Evolutionary conservation across 2,888 invertebrate species (phyloP).

Genomic region (Trissonchulus sp.): DNA sequence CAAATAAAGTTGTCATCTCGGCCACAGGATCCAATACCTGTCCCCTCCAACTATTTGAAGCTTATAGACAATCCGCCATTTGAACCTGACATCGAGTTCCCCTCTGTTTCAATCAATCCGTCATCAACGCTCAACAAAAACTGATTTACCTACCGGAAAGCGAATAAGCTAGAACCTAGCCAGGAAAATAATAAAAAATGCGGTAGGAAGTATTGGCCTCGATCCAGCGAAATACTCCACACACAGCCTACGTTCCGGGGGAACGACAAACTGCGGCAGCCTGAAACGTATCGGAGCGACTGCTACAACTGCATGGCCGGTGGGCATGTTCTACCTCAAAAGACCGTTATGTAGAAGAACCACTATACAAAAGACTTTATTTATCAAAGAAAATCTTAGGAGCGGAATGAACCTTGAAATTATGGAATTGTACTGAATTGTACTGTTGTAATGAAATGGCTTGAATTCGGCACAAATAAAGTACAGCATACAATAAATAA

Average conservation of each 20-base stretch:
- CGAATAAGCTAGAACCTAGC: background rate
- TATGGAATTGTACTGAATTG: too few species aligned
- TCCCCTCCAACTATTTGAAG: background rate
- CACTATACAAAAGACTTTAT: too few species aligned
- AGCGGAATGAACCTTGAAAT: too few species aligned
- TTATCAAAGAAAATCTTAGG: too few species aligned
- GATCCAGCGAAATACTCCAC: background rate
- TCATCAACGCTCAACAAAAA: background rate
- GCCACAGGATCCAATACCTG: background rate
- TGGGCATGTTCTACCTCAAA: too few species aligned
- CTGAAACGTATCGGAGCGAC: background rate
- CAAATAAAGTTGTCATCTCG: background rate
- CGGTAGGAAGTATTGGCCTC: background rate
- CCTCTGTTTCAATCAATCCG: background rate
- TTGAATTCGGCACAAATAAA: too few species aligned
- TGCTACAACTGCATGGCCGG: conserved; percentile 2
- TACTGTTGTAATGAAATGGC: too few species aligned
- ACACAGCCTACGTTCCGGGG: background rate
- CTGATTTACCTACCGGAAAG: background rate
- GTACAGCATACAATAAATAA: too few species aligned
- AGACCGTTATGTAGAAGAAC: too few species aligned
- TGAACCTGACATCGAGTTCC: too few species aligned
- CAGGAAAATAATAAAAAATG: background rate
- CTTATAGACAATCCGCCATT: too few species aligned
- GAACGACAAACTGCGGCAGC: background rate